Evolutionary conservation across 2,888 invertebrate genomes (phyloP).

Genomic region (Dioctria rufipes): DNA sequence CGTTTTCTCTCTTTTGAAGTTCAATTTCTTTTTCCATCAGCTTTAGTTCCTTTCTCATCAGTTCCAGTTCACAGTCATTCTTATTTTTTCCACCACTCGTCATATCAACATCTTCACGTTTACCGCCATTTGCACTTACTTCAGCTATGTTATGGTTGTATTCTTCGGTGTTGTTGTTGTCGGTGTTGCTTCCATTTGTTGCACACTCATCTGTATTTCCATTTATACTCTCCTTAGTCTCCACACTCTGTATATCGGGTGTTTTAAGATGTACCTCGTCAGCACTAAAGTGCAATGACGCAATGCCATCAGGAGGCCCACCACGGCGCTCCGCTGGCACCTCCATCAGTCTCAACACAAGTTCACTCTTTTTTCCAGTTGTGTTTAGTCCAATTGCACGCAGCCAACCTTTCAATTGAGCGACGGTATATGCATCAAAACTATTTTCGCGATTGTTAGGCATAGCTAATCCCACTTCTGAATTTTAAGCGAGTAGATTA

Average conservation of each 20-base stretch:
- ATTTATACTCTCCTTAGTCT: background rate
- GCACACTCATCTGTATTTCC: too few species aligned
- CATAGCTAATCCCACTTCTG: too few species aligned
- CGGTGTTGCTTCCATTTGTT: too few species aligned
- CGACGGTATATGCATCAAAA: too few species aligned
- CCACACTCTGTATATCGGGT: background rate
- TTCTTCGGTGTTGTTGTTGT: background rate
- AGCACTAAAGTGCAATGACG: background rate
- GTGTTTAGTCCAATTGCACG: too few species aligned
- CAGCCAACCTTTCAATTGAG: too few species aligned
- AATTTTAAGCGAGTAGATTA: too few species aligned
- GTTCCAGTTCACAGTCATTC: background rate
- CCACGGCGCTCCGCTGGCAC: background rate
- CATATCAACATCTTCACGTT: background rate
- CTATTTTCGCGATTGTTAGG: too few species aligned
- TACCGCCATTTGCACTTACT: background rate
- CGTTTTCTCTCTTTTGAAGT: too few species aligned
- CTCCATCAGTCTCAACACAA: background rate
- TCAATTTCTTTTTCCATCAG: background rate
- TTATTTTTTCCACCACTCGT: background rate
- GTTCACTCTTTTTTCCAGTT: background rate
- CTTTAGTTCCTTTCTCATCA: background rate
- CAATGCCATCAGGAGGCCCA: background rate
- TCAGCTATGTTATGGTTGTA: background rate
- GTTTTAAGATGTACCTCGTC: background rate